Conservation (phyloP, 2,888 invertebrate genomes). For the Drosophila anomalata region DNA sequence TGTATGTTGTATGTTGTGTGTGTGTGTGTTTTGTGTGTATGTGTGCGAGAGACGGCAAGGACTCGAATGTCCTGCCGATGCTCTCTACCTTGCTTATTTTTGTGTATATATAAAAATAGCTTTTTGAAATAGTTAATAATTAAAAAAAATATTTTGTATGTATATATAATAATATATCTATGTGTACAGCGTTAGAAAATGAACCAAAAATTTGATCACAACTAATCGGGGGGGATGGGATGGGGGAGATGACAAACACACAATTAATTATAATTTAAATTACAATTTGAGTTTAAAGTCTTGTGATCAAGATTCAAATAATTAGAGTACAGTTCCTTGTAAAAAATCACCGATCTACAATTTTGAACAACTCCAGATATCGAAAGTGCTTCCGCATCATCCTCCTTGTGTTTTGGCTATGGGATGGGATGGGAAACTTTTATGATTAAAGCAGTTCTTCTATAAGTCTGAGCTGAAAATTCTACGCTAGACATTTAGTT, state of each 20-base stretch:
- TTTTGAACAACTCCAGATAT: constrained; percentile 22
- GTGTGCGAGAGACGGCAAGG: constrained; percentile 11
- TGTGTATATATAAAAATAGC: constrained; percentile 70
- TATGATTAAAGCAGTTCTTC: constrained; percentile 7
- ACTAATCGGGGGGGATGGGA: constrained; percentile 22
- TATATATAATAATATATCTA: constrained; percentile 37
- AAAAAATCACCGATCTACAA: neutral
- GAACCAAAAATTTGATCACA: constrained; percentile 47
- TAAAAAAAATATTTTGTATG: constrained; percentile 45
- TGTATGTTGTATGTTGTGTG: constrained; percentile 23
- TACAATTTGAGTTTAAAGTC: constrained; percentile 20
- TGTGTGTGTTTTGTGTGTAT: constrained; percentile 26
- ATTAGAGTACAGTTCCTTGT: constrained; percentile 15
- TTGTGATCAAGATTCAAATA: constrained; percentile 26
- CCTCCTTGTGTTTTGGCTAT: constrained; percentile 7
- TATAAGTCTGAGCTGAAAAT: constrained; percentile 17
- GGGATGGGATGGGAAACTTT: neutral
- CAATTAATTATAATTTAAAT: constrained; percentile 4
- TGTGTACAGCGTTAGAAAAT: constrained; percentile 40
- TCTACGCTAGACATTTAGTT: constrained; percentile 34
- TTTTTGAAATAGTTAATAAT: constrained; percentile 64
- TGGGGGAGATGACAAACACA: constrained; percentile 11
- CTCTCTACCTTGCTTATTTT: constrained; percentile 21
- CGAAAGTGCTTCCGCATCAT: constrained; percentile 7
- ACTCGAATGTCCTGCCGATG: constrained; percentile 7